Evolutionary conservation across 1,140 invertebrate species (phyloP).

Genomic region (Cryptotermes secundus): DNA sequence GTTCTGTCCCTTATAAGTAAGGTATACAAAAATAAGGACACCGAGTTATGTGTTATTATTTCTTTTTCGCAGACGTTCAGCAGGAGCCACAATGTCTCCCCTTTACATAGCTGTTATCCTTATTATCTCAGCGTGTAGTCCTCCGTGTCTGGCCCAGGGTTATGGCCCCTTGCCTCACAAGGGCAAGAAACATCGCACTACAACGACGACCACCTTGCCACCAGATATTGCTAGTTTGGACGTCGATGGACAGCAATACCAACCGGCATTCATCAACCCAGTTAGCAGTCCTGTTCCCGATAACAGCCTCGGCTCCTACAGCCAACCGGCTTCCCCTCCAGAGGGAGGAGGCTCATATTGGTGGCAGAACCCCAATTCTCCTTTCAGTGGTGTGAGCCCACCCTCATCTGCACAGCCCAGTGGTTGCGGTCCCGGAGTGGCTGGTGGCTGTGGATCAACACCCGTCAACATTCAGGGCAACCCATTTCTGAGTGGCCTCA

Average conservation of each 20-base stretch:
- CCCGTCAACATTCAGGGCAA: slow-evolving; percentile 21
- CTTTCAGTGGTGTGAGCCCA: neutral
- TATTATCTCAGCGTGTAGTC: neutral
- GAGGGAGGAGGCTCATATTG: neutral
- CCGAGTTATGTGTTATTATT: no score
- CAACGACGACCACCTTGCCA: neutral
- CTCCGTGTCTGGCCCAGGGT: neutral
- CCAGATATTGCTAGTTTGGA: neutral
- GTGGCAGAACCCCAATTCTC: slow-evolving; percentile 9
- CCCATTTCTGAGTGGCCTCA: slow-evolving; percentile 27
- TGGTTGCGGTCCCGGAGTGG: neutral
- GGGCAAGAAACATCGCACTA: slow-evolving; percentile 24
- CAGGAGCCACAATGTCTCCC: neutral
- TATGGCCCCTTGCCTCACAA: neutral
- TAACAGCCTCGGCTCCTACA: neutral
- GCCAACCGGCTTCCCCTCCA: neutral
- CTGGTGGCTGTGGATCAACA: neutral
- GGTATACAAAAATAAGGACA: no score
- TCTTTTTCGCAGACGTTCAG: neutral
- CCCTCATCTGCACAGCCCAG: neutral
- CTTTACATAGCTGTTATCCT: neutral
- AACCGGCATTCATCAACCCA: neutral
- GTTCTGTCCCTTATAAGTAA: no score
- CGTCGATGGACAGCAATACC: neutral
- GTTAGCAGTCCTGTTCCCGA: neutral